A percentile compares a stretch with the other conserved stretches of the same genome.
Conservation (phyloP, 2,113 vertebrate genomes). For the Mormyrus iriodes region DNA sequence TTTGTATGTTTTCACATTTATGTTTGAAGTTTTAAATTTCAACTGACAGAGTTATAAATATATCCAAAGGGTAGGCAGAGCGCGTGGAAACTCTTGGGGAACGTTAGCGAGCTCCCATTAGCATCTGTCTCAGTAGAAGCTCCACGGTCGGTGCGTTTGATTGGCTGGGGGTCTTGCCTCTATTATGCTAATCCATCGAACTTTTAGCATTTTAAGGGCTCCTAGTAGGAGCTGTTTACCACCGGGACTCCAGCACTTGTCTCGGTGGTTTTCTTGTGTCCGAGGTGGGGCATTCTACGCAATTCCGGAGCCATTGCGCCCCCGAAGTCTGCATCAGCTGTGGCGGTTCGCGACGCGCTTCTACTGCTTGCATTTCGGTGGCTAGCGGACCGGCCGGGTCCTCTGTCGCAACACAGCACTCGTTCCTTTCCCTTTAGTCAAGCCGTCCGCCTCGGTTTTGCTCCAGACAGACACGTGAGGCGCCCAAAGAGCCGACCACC, state of each 20-base stretch:
- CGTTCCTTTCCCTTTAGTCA: not conserved
- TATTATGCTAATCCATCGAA: not conserved
- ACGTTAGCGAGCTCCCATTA: not conserved
- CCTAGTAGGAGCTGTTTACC: not conserved
- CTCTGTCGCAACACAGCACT: not conserved
- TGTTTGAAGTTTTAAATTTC: constrained; percentile 20
- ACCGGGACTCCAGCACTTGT: not conserved
- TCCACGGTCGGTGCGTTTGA: not conserved
- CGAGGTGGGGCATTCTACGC: not conserved
- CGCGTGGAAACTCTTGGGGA: not conserved
- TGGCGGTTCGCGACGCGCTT: not conserved
- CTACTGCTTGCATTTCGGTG: no score
- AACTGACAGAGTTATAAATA: constrained; percentile 18
- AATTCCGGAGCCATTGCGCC: not conserved
- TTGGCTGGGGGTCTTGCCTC: not conserved
- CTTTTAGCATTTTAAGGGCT: not conserved
- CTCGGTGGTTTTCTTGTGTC: not conserved
- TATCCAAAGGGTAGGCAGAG: not conserved
- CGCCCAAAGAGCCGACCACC: not conserved
- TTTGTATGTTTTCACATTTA: constrained; percentile 18
- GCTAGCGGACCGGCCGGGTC: not conserved
- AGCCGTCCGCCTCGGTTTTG: not conserved
- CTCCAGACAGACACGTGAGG: not conserved
- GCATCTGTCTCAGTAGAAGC: constrained; percentile 4
- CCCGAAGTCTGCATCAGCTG: not conserved